Evolutionary conservation across 2,888 invertebrate species (phyloP).

Genomic region (Erebia epiphron): DNA sequence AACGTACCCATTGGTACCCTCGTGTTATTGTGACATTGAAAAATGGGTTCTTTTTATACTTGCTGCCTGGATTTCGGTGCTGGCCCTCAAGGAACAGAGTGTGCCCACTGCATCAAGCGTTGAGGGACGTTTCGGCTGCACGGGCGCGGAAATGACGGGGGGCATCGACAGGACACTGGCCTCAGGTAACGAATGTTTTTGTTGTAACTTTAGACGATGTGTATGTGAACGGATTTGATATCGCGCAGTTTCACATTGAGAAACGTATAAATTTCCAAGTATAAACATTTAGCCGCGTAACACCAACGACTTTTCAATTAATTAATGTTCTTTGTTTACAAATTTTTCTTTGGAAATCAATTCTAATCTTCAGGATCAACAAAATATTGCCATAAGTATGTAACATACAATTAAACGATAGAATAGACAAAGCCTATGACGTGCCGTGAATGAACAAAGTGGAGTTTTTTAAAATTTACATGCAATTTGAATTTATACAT

Average conservation of each 20-base stretch:
- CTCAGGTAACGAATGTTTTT: constrained; percentile 70
- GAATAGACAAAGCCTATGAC: constrained; percentile 25
- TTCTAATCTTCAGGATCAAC: not conserved
- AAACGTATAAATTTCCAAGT: constrained; percentile 10
- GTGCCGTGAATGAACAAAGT: not conserved
- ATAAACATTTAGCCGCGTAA: not conserved
- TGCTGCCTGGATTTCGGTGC: constrained; percentile 80
- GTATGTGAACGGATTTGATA: constrained; percentile 27
- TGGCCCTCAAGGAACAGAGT: constrained; percentile 65
- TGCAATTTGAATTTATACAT: constrained; percentile 9
- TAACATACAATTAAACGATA: constrained; percentile 3
- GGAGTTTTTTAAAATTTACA: not conserved
- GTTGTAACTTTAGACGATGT: constrained; percentile 56
- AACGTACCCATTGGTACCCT: constrained; percentile 63
- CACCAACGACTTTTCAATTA: no score
- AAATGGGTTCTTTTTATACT: constrained; percentile 81
- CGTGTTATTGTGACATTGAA: constrained; percentile 82
- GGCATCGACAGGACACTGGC: constrained; percentile 68
- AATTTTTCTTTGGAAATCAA: not conserved
- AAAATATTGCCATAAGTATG: constrained; percentile 5
- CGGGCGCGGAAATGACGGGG: constrained; percentile 69
- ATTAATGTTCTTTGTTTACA: not conserved
- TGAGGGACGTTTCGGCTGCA: constrained; percentile 55
- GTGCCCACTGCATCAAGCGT: constrained; percentile 55
- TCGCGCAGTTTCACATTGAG: constrained; percentile 27